Percentiles rank a stretch among this genome's conserved stretches.
phyloP scores from a whole-genome alignment of 2,888 invertebrate genomes.

The Melinopterus prodromus region DNA sequence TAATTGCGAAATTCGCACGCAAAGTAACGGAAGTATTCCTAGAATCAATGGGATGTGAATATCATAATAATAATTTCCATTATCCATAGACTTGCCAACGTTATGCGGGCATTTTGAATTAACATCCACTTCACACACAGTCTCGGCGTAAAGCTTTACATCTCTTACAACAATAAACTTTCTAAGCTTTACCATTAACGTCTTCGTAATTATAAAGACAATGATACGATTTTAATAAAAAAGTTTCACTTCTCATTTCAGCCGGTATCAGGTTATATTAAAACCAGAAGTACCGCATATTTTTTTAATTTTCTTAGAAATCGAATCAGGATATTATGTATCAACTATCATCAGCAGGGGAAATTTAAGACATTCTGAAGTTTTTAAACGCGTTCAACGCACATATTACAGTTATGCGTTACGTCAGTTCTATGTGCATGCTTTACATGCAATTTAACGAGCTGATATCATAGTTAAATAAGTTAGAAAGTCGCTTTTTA shows the following conservation, averaged over 20 bases:
- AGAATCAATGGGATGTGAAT: neutral
- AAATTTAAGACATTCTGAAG: neutral
- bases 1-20: neutral
- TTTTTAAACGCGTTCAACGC: neutral
- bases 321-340: neutral
- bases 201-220: neutral
- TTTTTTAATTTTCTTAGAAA: slow-evolving; percentile 4
- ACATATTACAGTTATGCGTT: neutral
- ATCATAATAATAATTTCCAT: neutral
- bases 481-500: neutral
- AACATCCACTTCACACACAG: neutral
- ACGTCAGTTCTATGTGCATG: neutral
- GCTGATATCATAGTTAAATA: neutral
- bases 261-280: neutral
- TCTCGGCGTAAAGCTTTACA: neutral
- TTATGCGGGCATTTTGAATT: neutral
- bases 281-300: neutral
- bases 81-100: neutral
- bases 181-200: neutral
- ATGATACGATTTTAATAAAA: neutral
- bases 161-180: neutral
- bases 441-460: neutral
- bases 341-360: neutral
- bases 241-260: neutral
- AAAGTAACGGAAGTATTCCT: neutral